These are phyloP conservation scores for Macrophya alboannulata DNA, from an alignment of 2,888 invertebrate genomes.

Conservation along the genomic window DNA sequence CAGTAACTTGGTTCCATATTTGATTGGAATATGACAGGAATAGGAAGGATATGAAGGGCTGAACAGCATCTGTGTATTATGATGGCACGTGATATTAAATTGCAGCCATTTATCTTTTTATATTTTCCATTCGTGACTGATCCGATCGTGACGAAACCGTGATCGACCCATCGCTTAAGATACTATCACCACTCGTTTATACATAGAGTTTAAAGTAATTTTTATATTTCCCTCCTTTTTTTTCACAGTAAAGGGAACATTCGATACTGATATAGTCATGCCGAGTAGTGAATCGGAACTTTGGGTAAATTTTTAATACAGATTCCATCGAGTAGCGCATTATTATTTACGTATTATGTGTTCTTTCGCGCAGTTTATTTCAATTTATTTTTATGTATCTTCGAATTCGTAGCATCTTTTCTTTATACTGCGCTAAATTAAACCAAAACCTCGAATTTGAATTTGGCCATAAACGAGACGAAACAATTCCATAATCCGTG, in stretches of 20 bases:
- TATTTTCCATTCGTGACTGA: conserved; percentile 37
- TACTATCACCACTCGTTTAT: background rate
- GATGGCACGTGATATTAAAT: conserved; percentile 49
- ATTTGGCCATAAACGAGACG: background rate
- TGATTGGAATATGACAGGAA: conserved; percentile 9
- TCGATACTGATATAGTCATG: conserved; percentile 11
- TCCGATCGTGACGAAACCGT: conserved; percentile 26
- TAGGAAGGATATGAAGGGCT: conserved; percentile 15
- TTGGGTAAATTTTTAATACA: background rate
- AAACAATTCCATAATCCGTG: background rate
- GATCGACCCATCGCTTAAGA: conserved; percentile 25
- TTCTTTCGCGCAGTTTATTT: background rate
- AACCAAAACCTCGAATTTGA: background rate
- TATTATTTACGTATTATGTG: background rate
- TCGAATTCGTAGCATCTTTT: background rate
- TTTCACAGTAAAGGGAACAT: conserved; percentile 5
- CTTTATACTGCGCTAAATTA: background rate
- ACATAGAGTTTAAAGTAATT: background rate
- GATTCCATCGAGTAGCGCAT: background rate
- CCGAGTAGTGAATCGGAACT: background rate
- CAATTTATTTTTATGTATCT: background rate
- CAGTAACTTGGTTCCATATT: conserved; percentile 3
- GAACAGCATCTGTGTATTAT: background rate
- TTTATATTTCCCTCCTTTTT: background rate
- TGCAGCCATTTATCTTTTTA: background rate